Evolutionary conservation across 2,888 invertebrate genomes (phyloP).

Genomic region (Ornithoptera priamus): DNA sequence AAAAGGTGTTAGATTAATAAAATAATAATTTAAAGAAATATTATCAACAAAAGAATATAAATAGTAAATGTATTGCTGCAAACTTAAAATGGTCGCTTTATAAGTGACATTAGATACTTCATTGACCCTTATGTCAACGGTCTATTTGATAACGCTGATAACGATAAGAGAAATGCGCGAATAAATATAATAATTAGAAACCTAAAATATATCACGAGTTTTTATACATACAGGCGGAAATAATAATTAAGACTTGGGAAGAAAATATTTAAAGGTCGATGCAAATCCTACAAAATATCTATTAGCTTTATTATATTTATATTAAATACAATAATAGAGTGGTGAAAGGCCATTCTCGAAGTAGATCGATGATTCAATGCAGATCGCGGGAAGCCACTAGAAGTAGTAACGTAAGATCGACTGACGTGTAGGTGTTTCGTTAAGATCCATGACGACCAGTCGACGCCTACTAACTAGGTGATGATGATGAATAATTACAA

Average conservation of each 20-base stretch:
- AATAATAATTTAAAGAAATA: neutral
- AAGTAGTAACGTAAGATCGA: too few species aligned
- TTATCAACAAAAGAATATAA: neutral
- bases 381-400: too few species aligned
- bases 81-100: slow-evolving; percentile 12
- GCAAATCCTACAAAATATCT: neutral
- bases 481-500: neutral
- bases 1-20: neutral
- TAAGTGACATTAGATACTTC: slow-evolving; percentile 18
- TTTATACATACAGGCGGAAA: slow-evolving; percentile 15
- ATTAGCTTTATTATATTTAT: neutral
- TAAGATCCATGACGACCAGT: too few species aligned
- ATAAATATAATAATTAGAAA: slow-evolving; percentile 14
- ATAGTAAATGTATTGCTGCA: neutral
- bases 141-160: slow-evolving; percentile 25
- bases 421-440: too few species aligned
- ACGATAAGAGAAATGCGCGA: slow-evolving; percentile 10
- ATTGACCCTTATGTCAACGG: slow-evolving; percentile 19
- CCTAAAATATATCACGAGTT: slow-evolving; percentile 20
- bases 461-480: too few species aligned
- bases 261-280: neutral
- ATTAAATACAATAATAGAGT: too few species aligned
- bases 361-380: too few species aligned
- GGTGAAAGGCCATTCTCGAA: too few species aligned
- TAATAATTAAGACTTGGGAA: neutral